Evolutionary conservation across 2,797 vertebrate species (phyloP).

Genomic region (Chelidonichthys spinosus): DNA sequence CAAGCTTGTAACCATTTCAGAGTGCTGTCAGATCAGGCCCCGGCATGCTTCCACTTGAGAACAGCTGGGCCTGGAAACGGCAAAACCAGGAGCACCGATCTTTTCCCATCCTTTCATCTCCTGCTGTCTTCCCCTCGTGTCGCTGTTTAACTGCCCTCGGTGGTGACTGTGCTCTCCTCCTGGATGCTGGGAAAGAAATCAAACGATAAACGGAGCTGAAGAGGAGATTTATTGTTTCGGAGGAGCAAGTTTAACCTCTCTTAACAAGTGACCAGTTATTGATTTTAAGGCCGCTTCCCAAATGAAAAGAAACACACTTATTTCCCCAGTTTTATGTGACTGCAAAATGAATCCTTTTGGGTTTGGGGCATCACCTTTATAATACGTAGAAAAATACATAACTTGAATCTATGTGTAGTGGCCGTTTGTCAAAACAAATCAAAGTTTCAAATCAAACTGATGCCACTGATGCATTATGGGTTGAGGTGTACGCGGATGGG

Average conservation of each 20-base stretch:
- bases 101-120: constrained; percentile 64
- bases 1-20: constrained; percentile 85
- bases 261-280: constrained; percentile 38
- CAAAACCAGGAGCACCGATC: constrained; percentile 75
- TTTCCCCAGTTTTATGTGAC: constrained; percentile 1
- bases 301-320: not conserved
- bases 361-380: constrained; percentile 7
- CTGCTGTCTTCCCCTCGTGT: constrained; percentile 49
- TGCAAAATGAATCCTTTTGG: constrained; percentile 24
- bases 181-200: constrained; percentile 77
- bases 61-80: constrained; percentile 76
- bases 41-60: constrained; percentile 76
- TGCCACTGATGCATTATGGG: too few species aligned
- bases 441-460: too few species aligned
- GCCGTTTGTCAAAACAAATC: too few species aligned
- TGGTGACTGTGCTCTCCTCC: constrained; percentile 48
- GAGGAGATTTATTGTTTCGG: constrained; percentile 56
- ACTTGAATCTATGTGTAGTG: too few species aligned
- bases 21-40: constrained; percentile 78
- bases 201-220: constrained; percentile 45
- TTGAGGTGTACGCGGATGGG: too few species aligned
- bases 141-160: constrained; percentile 59
- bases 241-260: constrained; percentile 35
- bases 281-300: constrained; percentile 1
- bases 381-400: too few species aligned